phyloP scores from a whole-genome alignment of 1,140 invertebrate species.

The Leptonema lineaticorne region DNA sequence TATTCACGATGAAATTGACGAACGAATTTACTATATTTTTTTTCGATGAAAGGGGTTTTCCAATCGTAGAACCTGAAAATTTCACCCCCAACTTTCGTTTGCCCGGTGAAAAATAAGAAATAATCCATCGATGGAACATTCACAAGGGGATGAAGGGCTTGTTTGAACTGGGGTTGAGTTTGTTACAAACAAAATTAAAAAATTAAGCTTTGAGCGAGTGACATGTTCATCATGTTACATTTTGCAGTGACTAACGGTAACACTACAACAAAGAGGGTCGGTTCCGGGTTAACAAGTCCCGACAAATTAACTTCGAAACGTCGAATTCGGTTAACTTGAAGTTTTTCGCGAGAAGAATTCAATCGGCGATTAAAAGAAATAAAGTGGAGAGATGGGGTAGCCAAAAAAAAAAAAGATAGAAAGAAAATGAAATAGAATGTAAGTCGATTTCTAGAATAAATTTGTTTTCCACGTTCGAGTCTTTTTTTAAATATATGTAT shows the following conservation, averaged over 20 bases:
- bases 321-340: constrained; percentile 19
- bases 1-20: too few relatives aligned
- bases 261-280: not conserved
- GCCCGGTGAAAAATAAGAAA: constrained; percentile 1
- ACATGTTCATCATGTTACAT: not conserved
- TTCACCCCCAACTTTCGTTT: not conserved
- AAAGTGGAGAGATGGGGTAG: too few relatives aligned
- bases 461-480: too few relatives aligned
- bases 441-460: too few relatives aligned
- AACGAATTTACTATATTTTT: not conserved
- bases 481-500: too few relatives aligned
- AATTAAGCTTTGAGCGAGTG: constrained; percentile 9
- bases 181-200: constrained; percentile 25
- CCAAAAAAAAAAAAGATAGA: too few relatives aligned
- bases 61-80: not conserved
- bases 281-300: not conserved
- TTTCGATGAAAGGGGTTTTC: not conserved
- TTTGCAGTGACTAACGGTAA: not conserved
- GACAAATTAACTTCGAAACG: constrained; percentile 22
- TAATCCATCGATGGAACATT: constrained; percentile 14
- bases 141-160: too few relatives aligned
- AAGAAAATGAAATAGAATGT: too few relatives aligned
- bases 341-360: too few relatives aligned
- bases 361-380: too few relatives aligned
- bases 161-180: too few relatives aligned